Evolutionary conservation across 2,888 invertebrate genomes (phyloP), one percentile per base, ranked within the genome.

Genomic region (Diaphora mendica): DNA sequence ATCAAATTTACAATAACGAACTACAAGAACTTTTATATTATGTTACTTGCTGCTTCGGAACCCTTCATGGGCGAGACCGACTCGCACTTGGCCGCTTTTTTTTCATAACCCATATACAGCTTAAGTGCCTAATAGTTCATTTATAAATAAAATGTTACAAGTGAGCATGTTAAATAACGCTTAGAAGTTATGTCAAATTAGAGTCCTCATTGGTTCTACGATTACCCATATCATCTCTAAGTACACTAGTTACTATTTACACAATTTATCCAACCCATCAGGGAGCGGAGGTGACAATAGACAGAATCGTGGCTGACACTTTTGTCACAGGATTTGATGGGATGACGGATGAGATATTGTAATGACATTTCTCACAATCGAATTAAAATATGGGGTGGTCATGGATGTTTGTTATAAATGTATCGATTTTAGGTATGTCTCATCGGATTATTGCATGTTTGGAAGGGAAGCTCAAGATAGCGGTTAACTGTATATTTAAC

Each of bases 321-420:
- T 87, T 89, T 84, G 87, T 86, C 82, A 87, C 86, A 86, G 87
- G 87, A 85, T 86, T 85, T 90, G 89, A 89, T 87, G 85, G 87
- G 86, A 88, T 90, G 91, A 90, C 88, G 87, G 89, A 90, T 90
- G 86, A 88, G 82, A 85, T 82, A 85, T 87, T 88, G 86, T 89
- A 88, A 89, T 88, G 87, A 89, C 90, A 89, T 86, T 87, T 84
- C 85, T 86, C 83, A 86, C 86, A 73, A 81, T 82, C 72, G 75
- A 82, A 72, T 81, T 71, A 78, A 66, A 71, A 68, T 71, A 70
- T 75, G 73, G 78, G 77, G 75, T 35, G 71, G 69, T 64, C 26
- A 20, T 67, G 33, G 48, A 62, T 15, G 26, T 72, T 77, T 72
- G 42, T 59, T 55, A 44, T 74, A 71, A 55, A 42, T 42, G 23